Evolutionary conservation across 23 tunicate species (phyloP), one percentile per base, ranked within the genome.

Genomic region (Phallusia fumigata): DNA sequence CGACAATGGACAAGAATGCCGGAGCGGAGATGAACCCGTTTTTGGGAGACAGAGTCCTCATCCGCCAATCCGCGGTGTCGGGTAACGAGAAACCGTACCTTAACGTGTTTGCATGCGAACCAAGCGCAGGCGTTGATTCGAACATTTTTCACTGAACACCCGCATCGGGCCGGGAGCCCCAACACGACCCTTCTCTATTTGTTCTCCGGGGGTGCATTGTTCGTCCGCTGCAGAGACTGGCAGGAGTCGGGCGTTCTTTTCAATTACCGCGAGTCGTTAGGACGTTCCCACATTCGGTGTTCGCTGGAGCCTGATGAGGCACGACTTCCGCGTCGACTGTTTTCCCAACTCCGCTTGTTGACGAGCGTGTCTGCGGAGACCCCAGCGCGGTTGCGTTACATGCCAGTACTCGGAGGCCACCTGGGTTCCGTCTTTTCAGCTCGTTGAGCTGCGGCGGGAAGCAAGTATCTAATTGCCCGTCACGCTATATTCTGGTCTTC

Each of bases 381-480:
- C 58, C 69, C 28, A 24, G 28, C 1, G 69, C 69, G 26, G 28
- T 22, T 21, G 69, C 69, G 26, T 24, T 58, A 24, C 69, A 58
- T 24, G 26, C 15, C 69, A 58, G 2, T 24, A 1, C 69, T 2
- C 69, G 69, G 28, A 24, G 69, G 69, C 69, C 69, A 58, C 69
- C 69, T 58, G 69, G 69, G 69, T 58, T 58, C 69, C 69, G 69
- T 21, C 26, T 58, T 58, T 58, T 58, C 69, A 58, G 69, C 15
- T 58, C 69, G 69, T 24, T 58, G 69, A 58, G 69, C 69, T 58
- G 69, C 69, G 69, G 69, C 28, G 47, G 69, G 69, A 35, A 77
- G 53, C 81, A 34, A 35, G 85, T 51, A 81, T 36, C 85, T 81
- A 51, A 81, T 81, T 81, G 85, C 83, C 16, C 85, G 85, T 44